These are phyloP conservation scores for Osmerus eperlanus DNA, from an alignment of 2,113 vertebrate species.

Conservation along the genomic window DNA sequence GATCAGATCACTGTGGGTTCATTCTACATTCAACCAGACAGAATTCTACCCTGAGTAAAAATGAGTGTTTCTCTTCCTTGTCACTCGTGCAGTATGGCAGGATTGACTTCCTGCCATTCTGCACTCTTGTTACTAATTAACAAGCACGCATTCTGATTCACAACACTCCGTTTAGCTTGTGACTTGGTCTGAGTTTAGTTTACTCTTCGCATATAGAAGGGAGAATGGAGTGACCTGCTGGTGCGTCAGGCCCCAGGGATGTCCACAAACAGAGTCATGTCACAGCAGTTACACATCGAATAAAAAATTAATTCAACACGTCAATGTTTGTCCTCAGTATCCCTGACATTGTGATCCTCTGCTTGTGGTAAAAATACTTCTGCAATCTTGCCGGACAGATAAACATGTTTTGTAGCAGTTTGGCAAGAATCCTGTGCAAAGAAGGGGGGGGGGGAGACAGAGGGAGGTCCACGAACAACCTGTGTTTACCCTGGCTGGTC, in stretches of 20 bases:
- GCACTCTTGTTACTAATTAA: not conserved
- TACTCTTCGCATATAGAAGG: not conserved
- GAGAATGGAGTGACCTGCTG: not conserved
- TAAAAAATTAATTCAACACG: not conserved
- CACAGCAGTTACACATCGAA: not conserved
- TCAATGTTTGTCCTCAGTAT: no score
- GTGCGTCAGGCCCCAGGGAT: not conserved
- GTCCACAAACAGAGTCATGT: not conserved
- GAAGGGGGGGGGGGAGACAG: not conserved
- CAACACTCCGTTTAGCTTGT: no score
- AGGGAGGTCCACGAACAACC: slow-evolving; percentile 16
- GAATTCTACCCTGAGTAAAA: not conserved
- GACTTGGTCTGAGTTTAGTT: not conserved
- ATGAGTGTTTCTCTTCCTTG: not conserved
- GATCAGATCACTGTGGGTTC: no score
- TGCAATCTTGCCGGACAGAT: not conserved
- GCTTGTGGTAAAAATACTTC: no score
- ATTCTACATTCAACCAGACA: not conserved
- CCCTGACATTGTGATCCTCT: no score
- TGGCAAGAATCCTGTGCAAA: not conserved
- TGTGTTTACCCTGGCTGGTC: slow-evolving; percentile 36
- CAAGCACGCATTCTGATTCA: not conserved
- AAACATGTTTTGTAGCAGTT: not conserved
- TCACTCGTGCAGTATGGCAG: not conserved
- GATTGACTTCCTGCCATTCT: not conserved